Base-by-base conservation (phyloP, 2,888 invertebrate genomes). In the Ormyrus nitidulus region DNA sequence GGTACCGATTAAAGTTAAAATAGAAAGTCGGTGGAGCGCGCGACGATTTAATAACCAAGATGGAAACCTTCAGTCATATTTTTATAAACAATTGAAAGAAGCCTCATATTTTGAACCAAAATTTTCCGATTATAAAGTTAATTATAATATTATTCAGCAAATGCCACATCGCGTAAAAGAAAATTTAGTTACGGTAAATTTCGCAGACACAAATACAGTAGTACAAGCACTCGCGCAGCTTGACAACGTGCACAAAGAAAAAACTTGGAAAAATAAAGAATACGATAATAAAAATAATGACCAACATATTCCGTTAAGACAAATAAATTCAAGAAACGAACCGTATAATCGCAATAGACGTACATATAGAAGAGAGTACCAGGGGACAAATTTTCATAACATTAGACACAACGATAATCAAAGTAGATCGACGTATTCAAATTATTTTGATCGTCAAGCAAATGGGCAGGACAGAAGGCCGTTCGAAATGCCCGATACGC, bases 61-160 rank as follows among this genome's bases (percentile, higher is more conserved):
- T 6, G 62, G 62, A 6, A 62, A 6, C 10, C 46, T 62, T 5
- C 48, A 11, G n/a, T 62, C 44, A 10, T 62, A 46, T 62, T 62
- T 46, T 46, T 62, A 62, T 11, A 46, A 6, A 10, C 62, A 62
- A 46, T 10, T 48, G 5, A 62, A 62, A 46, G 62, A 62, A 46
- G 62, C 62, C n/a, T 44, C 62, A 11, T 62, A 46, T 48, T 62
- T 62, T 10, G 62, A 62, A 62, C 62, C 62, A 44, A 46, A 10
- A 46, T 46, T 62, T 11, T 46, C 46, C 3, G 62, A 62, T 5
- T 46, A 62, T 62, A 46, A 62, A n/a, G n/a, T n/a, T n/a, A n/a
- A n/a, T n/a, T n/a, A n/a, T n/a, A n/a, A n/a, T n/a, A n/a, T n/a
- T n/a, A 62, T 44, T 48, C 62, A 62, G 46, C 62, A 62, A 46